These are phyloP conservation scores for Drusus annulatus DNA, from an alignment of 1,140 invertebrate genomes.

Conservation along the genomic window DNA sequence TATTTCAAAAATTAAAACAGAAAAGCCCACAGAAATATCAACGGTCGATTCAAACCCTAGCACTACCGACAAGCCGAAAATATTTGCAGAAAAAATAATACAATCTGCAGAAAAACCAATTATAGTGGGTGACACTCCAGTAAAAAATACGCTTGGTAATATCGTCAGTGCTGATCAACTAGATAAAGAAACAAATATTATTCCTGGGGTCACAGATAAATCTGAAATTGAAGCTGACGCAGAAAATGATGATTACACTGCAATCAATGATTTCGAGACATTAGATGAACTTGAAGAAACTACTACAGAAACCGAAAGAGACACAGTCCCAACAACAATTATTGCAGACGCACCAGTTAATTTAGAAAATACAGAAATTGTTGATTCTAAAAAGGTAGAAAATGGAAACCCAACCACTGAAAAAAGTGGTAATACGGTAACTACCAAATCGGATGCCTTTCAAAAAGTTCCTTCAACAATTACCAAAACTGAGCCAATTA, in stretches of 20 bases:
- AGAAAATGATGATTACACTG: not conserved
- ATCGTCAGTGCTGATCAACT: not conserved
- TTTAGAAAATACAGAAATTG: no score
- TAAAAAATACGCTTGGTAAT: not conserved
- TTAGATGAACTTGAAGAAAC: not conserved
- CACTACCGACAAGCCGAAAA: not conserved
- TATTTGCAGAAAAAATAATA: not conserved
- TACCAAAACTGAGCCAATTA: no score
- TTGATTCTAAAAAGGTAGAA: no score
- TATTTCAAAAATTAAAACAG: not conserved
- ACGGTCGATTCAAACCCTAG: not conserved
- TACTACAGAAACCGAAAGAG: slow-evolving; percentile 2
- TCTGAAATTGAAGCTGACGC: not conserved
- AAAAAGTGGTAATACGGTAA: no score
- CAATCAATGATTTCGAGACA: not conserved
- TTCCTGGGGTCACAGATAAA: not conserved
- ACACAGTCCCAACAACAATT: not conserved
- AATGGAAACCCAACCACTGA: no score
- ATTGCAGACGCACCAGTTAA: no score
- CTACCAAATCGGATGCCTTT: no score
- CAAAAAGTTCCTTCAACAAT: no score
- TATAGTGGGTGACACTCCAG: not conserved
- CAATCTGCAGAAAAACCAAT: not conserved
- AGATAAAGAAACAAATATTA: not conserved
- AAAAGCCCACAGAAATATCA: not conserved